Evolutionary conservation across 2,888 invertebrate genomes (phyloP).

Genomic region (Nowickia ferox): DNA sequence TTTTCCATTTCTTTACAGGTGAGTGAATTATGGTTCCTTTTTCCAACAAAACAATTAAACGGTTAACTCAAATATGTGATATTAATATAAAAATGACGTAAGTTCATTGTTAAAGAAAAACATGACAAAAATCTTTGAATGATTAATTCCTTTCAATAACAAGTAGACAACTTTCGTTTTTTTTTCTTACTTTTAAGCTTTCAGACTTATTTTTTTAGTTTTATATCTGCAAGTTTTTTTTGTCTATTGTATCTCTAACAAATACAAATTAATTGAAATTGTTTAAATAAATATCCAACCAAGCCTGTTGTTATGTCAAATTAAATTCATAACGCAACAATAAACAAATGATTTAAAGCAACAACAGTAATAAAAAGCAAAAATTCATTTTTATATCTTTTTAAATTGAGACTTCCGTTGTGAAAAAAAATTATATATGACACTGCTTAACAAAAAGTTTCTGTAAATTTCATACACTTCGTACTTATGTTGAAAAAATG

Average conservation of each 20-base stretch:
- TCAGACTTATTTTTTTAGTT: neutral
- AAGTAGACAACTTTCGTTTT: constrained; percentile 63
- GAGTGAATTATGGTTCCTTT: constrained; percentile 55
- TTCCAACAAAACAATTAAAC: neutral
- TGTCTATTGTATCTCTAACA: constrained; percentile 13
- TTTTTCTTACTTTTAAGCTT: neutral
- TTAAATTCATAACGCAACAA: constrained; percentile 47
- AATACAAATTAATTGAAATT: constrained; percentile 49
- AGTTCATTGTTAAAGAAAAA: constrained; percentile 36
- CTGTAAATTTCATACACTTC: neutral
- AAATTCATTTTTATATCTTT: constrained; percentile 8
- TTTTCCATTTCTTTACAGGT: constrained; percentile 60
- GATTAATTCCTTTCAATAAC: constrained; percentile 64
- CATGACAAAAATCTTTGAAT: constrained; percentile 50
- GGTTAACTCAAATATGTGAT: neutral
- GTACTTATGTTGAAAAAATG: too few relatives aligned
- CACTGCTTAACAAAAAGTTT: constrained; percentile 2
- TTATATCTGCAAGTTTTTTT: constrained; percentile 7
- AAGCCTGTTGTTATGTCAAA: constrained; percentile 68
- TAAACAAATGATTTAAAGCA: constrained; percentile 60
- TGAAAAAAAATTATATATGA: neutral
- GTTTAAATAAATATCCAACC: constrained; percentile 51
- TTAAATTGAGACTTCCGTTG: constrained; percentile 47
- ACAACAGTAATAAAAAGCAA: constrained; percentile 10
- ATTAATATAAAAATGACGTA: constrained; percentile 59